Conservation (phyloP, 1,140 invertebrate species). For the Pseudachorutes palmiensis region DNA sequence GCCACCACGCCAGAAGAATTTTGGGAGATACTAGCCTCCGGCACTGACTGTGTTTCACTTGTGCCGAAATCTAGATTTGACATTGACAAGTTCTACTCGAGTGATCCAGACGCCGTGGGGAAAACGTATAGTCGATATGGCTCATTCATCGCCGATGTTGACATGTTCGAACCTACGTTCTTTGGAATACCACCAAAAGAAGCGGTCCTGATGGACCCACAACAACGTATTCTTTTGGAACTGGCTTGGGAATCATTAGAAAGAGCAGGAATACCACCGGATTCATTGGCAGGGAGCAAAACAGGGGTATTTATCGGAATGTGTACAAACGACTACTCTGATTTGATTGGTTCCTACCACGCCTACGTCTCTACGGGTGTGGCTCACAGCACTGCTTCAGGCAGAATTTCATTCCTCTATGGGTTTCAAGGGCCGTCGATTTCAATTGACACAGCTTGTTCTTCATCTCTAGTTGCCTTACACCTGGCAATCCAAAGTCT, state of each 20-base stretch:
- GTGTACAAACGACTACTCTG: conserved; percentile 26
- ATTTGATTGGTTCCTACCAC: neutral
- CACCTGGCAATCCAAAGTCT: conserved; percentile 78
- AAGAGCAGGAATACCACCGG: conserved; percentile 46
- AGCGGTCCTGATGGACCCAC: conserved; percentile 55
- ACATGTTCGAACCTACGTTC: neutral
- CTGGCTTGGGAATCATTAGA: conserved; percentile 53
- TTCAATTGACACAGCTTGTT: conserved; percentile 90
- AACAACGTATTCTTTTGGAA: conserved; percentile 52
- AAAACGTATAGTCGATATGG: neutral
- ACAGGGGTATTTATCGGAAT: conserved; percentile 50
- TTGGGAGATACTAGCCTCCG: neutral
- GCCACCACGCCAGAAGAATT: conserved; percentile 8
- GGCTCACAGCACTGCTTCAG: neutral
- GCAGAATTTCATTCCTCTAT: neutral
- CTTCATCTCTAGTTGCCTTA: conserved; percentile 79
- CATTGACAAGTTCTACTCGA: neutral
- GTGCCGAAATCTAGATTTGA: neutral
- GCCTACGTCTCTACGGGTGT: conserved; percentile 7
- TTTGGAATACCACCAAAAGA: conserved; percentile 38
- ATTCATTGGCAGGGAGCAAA: conserved; percentile 42
- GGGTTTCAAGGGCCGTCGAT: conserved; percentile 53
- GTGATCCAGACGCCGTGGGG: neutral
- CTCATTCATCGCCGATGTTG: neutral
- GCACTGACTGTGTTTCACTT: neutral